Conservation (phyloP, 2,797 vertebrate genomes). For the Neomorphus geoffroyi region DNA sequence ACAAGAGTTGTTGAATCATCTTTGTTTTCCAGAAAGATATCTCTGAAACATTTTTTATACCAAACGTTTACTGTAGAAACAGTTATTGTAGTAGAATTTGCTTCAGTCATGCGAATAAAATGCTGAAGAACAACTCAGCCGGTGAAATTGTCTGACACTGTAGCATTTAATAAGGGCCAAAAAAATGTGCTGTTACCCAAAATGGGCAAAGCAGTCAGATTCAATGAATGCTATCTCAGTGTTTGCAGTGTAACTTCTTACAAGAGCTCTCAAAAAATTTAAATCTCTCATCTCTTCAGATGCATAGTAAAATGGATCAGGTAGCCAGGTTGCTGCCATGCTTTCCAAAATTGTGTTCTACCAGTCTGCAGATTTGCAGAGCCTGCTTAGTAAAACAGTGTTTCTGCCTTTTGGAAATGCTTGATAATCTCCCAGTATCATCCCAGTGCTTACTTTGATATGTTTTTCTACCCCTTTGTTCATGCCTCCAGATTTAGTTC, state of each 20-base stretch:
- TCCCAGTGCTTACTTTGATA: background rate
- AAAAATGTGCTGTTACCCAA: background rate
- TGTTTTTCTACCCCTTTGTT: background rate
- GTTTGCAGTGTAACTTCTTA: background rate
- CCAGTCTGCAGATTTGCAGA: background rate
- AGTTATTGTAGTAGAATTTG: background rate
- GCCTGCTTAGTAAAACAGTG: background rate
- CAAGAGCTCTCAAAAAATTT: background rate
- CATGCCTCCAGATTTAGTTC: background rate
- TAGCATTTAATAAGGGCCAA: background rate
- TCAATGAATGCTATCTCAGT: background rate
- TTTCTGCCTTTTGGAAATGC: background rate
- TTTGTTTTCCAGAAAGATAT: background rate
- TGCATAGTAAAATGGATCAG: background rate
- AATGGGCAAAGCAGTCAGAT: background rate
- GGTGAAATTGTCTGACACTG: background rate
- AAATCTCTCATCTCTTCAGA: background rate
- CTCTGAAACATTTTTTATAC: background rate
- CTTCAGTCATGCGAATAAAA: background rate
- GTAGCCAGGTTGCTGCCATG: background rate
- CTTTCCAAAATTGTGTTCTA: background rate
- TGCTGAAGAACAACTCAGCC: background rate
- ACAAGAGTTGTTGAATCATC: background rate
- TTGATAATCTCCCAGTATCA: background rate
- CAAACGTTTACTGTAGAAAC: background rate